Evolutionary conservation across 2,797 vertebrate genomes (phyloP).

Genomic region (Diceros bicornis): DNA sequence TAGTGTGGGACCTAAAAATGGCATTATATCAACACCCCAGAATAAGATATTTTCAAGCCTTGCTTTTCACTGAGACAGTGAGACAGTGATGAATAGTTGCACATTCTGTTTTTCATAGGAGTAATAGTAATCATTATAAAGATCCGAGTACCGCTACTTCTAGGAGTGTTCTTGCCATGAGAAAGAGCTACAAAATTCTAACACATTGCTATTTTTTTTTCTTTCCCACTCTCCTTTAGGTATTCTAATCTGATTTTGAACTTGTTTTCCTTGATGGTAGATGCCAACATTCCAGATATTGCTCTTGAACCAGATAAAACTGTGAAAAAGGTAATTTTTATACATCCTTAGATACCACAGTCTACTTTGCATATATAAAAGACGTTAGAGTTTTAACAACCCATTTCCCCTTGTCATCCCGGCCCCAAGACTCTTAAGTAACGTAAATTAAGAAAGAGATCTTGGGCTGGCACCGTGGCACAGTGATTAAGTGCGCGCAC

Average conservation of each 20-base stretch:
- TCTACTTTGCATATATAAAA: not conserved
- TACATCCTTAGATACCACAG: not conserved
- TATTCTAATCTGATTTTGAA: constrained; percentile 99
- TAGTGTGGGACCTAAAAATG: not conserved
- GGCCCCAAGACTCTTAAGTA: not conserved
- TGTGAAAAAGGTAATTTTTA: constrained; percentile 95
- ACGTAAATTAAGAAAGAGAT: not conserved
- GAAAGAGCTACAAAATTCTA: constrained; percentile 13
- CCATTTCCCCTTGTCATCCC: not conserved
- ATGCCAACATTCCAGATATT: constrained; percentile 99
- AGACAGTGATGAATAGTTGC: not conserved
- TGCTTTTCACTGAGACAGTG: not conserved
- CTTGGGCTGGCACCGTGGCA: no score
- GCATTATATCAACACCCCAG: not conserved
- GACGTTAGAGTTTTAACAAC: not conserved
- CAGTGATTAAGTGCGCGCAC: no score
- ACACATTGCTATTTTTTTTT: not conserved
- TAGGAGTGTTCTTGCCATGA: not conserved
- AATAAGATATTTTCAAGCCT: not conserved
- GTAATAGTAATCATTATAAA: not conserved
- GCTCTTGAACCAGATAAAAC: constrained; percentile 99
- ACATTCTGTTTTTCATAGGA: not conserved
- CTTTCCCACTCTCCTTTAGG: constrained; percentile 88
- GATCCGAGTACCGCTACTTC: not conserved
- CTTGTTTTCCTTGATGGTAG: constrained; percentile 99